These are phyloP conservation scores for Oscheius onirici DNA, from an alignment of 2,888 invertebrate genomes.

Conservation along the genomic window DNA sequence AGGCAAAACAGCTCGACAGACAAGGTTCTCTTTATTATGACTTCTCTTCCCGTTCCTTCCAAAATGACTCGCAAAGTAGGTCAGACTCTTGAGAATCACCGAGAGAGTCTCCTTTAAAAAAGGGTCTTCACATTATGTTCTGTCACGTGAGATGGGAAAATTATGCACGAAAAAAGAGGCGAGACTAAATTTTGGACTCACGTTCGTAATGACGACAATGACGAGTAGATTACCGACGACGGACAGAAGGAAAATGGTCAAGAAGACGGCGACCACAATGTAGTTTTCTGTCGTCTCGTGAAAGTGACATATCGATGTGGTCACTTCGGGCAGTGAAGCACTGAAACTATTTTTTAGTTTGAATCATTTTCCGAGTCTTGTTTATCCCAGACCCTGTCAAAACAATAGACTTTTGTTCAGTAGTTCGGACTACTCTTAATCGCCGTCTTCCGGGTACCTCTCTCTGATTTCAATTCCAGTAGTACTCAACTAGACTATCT, in stretches of 20 bases:
- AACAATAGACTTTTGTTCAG: not conserved
- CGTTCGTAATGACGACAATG: constrained; percentile 74
- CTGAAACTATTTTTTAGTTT: constrained; percentile 6
- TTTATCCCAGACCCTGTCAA: not conserved
- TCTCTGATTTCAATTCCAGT: not conserved
- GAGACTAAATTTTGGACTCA: constrained; percentile 27
- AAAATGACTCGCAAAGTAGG: not conserved
- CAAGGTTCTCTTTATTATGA: not conserved
- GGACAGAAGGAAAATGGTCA: constrained; percentile 70
- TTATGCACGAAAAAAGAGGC: constrained; percentile 15
- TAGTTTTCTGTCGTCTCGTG: constrained; percentile 65
- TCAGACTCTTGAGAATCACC: not conserved
- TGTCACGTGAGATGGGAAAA: not conserved
- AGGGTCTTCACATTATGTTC: not conserved
- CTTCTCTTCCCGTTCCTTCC: not conserved
- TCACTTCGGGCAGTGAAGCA: constrained; percentile 20
- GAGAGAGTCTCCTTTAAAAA: not conserved
- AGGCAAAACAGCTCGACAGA: not conserved
- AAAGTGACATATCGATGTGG: constrained; percentile 53
- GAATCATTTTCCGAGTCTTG: not conserved
- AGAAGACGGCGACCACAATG: constrained; percentile 63
- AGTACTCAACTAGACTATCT: not conserved
- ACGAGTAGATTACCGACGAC: constrained; percentile 73
- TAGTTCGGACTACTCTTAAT: not conserved
- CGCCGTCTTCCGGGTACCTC: not conserved